Evolutionary conservation across 2,113 vertebrate species (phyloP).

Genomic region (Crotophaga sulcirostris): DNA sequence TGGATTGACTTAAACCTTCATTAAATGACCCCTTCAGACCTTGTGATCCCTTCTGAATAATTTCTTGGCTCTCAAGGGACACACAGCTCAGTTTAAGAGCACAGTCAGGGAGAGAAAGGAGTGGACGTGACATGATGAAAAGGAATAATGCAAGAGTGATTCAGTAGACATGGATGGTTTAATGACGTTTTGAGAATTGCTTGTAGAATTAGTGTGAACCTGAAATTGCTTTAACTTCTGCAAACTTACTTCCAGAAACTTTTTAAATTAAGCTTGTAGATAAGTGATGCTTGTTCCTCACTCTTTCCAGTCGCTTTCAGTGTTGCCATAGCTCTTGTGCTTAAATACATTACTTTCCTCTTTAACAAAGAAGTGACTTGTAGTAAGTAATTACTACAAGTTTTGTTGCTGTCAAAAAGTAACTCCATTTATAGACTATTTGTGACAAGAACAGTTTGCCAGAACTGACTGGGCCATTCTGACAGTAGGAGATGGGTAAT

Average conservation of each 20-base stretch:
- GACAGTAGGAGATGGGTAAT: neutral
- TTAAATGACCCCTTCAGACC: neutral
- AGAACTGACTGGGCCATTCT: neutral
- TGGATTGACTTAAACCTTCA: neutral
- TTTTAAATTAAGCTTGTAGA: neutral
- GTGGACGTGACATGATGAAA: neutral
- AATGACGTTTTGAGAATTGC: neutral
- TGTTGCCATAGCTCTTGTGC: neutral
- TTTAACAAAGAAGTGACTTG: neutral
- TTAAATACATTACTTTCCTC: neutral
- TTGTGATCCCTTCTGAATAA: neutral
- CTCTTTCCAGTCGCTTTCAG: neutral
- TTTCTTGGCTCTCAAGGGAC: neutral
- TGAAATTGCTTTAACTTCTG: neutral
- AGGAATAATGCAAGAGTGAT: neutral
- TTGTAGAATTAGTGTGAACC: neutral
- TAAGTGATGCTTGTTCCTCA: rapidly evolving
- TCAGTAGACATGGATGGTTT: neutral
- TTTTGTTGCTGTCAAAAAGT: neutral
- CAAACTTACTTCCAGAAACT: neutral
- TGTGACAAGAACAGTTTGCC: neutral
- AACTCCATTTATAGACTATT: neutral
- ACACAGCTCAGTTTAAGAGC: neutral
- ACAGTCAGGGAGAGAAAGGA: neutral
- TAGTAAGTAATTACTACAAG: neutral